Conservation (phyloP, 2,797 vertebrate genomes). For the Hirundo rustica region DNA sequence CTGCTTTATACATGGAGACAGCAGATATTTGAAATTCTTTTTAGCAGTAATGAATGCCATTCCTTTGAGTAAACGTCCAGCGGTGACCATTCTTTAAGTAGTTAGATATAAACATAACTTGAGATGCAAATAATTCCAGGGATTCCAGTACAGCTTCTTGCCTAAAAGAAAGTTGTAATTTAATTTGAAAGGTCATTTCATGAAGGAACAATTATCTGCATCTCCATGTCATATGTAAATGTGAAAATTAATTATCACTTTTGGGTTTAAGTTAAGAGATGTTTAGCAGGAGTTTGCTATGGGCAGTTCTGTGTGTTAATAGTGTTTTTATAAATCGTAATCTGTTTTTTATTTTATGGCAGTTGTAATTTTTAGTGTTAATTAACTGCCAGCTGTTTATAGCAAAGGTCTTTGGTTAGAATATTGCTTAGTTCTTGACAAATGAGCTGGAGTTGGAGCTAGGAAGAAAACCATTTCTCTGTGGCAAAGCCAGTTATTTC, state of each 20-base stretch:
- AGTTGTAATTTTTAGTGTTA: conserved; percentile 1
- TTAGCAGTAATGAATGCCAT: not conserved
- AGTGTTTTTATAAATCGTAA: not conserved
- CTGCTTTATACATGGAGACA: not conserved
- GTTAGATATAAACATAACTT: not conserved
- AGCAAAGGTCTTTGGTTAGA: not conserved
- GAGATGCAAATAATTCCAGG: not conserved
- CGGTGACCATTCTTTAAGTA: not conserved
- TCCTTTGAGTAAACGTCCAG: conserved; percentile 16
- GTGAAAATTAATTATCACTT: not conserved
- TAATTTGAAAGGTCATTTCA: not conserved
- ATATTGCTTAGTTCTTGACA: not conserved
- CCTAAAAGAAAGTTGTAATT: not conserved
- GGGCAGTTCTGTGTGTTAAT: not conserved
- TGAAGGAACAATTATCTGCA: not conserved
- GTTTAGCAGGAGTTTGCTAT: not conserved
- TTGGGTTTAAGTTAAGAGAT: not conserved
- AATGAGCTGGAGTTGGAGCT: not conserved
- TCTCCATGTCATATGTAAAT: not conserved
- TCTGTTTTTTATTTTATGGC: not conserved
- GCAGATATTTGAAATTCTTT: conserved; percentile 39
- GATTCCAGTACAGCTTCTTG: not conserved
- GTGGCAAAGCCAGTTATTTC: not conserved
- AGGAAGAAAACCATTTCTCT: not conserved
- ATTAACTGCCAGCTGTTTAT: not conserved